A percentile compares a stretch with the other conserved stretches of the same genome.
phyloP scores from a whole-genome alignment of 2,888 invertebrate species.

The Venustoraphidia nigricollis region DNA sequence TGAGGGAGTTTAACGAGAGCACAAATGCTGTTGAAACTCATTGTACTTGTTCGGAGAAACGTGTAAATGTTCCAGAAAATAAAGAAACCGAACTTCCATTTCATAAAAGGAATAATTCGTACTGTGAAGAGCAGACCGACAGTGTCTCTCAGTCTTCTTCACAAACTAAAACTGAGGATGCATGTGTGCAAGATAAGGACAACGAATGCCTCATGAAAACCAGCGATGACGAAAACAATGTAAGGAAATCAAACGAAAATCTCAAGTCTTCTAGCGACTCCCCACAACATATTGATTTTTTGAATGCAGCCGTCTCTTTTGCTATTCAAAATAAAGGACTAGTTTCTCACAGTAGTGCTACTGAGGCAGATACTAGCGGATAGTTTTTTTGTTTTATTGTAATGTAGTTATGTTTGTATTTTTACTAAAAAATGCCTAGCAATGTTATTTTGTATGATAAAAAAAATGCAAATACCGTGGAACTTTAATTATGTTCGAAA shows the following conservation, averaged over 20 bases:
- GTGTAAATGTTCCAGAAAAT: background rate
- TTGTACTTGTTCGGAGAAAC: slow-evolving; percentile 15
- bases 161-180: background rate
- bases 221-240: slow-evolving; percentile 7
- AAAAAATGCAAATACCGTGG: too few species aligned
- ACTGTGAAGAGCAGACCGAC: background rate
- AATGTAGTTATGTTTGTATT: too few species aligned
- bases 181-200: background rate
- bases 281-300: slow-evolving; percentile 35
- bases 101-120: slow-evolving; percentile 1
- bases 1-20: slow-evolving; percentile 10
- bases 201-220: slow-evolving; percentile 2
- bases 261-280: slow-evolving; percentile 7
- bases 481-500: too few species aligned
- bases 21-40: slow-evolving; percentile 19
- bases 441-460: too few species aligned
- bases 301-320: slow-evolving; percentile 57
- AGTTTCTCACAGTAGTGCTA: background rate
- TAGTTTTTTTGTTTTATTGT: too few species aligned
- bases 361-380: too few species aligned
- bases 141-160: background rate
- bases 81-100: slow-evolving; percentile 3
- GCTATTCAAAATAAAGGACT: slow-evolving; percentile 61
- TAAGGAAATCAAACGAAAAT: slow-evolving; percentile 16
- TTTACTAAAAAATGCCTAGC: too few species aligned